Base-by-base conservation (phyloP, 1,140 invertebrate species). In the Drosophila watanabei region DNA sequence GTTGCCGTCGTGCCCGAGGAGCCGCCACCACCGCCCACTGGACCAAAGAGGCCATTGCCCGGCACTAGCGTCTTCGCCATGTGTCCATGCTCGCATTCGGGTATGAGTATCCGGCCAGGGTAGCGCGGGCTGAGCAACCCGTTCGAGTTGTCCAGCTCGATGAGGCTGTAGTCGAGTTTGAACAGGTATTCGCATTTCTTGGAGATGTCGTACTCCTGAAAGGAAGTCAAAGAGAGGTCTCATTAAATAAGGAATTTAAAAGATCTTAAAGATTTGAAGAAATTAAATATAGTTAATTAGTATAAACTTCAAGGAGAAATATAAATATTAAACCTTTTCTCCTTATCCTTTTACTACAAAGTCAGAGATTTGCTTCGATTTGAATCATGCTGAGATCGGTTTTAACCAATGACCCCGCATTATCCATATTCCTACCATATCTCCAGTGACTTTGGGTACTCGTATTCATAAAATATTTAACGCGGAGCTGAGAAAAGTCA, bases 61-160 rank as follows among this genome's bases (percentile, higher is more conserved):
- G 88, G 82, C 56, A 81, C 80, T 8, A 83, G 46, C 0, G 82
- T 92, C n/a, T 88, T 91, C 43, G 91, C 66, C 88, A 92, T 94
- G 63, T 93, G 92, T 5, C 89, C 83, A 30, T 90, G 79, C 61
- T 97, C 96, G 90, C 95, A 94, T 87, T 97, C 96, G 16, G 96
- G 94, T 78, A 97, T 94, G 49, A 97, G 94, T 60, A 97, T 94
- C 61, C 96, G 95, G 79, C 95, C 95, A 41, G 97, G 97, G 93
- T 97, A 97, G 69, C 96, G 95, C 48, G 95, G 94, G 93, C 96
- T 96, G n/a, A 97, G 93, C 82, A 96, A 95, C n/a, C 96, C 96
- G 72, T 93, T 94, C 32, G 93, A 93, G 84, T 97, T 97, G 49
- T 95, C 94, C 70, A 97, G 94, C 76, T 94, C 94, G 51, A 94